These are phyloP conservation scores for Dryobotodes eremita DNA, from an alignment of 2,888 invertebrate genomes.

Conservation along the genomic window DNA sequence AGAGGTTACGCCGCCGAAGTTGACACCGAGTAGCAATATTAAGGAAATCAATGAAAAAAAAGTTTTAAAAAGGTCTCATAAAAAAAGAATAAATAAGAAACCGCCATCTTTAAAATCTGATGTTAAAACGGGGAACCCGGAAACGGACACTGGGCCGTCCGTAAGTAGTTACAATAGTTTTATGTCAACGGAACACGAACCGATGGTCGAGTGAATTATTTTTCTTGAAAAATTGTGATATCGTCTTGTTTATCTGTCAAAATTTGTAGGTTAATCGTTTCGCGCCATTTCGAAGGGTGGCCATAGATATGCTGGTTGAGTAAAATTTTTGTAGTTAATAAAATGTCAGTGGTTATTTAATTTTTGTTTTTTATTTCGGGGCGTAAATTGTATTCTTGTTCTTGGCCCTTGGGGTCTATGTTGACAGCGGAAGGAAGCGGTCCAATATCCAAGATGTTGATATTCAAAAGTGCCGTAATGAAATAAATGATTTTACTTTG, in stretches of 20 bases:
- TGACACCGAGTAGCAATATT: background rate
- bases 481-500: too few species aligned
- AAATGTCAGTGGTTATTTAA: conserved; percentile 27
- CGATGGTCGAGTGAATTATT: conserved; percentile 68
- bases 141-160: conserved; percentile 64
- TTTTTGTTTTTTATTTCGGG: conserved; percentile 15
- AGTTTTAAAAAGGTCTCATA: background rate
- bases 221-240: conserved; percentile 18
- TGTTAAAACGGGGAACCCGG: conserved; percentile 38
- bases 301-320: conserved; percentile 21
- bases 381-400: background rate
- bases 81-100: conserved; percentile 18
- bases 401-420: background rate
- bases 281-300: conserved; percentile 30
- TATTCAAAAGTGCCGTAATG: too few species aligned
- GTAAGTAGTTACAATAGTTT: conserved; percentile 73
- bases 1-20: background rate
- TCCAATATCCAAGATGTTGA: background rate
- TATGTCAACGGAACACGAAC: conserved; percentile 74
- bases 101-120: conserved; percentile 13
- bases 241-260: background rate
- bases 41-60: background rate
- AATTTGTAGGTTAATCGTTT: conserved; percentile 32
- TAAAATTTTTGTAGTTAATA: conserved; percentile 37
- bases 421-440: background rate